phyloP scores from a whole-genome alignment of 2,888 invertebrate genomes.

The Alloscopus bannaensis region DNA sequence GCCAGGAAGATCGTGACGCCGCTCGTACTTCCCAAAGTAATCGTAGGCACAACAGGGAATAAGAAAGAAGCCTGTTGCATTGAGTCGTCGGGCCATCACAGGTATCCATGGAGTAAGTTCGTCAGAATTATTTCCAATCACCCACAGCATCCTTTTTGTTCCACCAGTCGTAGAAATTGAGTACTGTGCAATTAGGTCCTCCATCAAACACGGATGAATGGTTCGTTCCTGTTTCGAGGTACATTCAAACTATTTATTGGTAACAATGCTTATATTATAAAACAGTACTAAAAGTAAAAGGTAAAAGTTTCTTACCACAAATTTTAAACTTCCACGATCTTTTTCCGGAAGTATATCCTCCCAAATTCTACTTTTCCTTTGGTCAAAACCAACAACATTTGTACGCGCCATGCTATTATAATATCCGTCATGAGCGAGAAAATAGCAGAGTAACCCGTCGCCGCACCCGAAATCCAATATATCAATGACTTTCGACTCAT shows the following conservation, averaged over 20 bases:
- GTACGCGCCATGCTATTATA: conserved; percentile 85
- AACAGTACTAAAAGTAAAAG: no score
- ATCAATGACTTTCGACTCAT: conserved; percentile 80
- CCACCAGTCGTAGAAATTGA: neutral
- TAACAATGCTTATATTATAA: no score
- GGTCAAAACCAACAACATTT: conserved; percentile 88
- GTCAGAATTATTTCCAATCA: conserved; percentile 99
- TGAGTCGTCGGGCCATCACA: conserved; percentile 90
- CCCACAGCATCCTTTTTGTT: conserved; percentile 84
- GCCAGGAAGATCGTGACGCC: conserved; percentile 74
- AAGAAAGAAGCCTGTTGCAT: conserved; percentile 86
- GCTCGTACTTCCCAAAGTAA: conserved; percentile 84
- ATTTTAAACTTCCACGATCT: no score
- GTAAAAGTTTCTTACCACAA: no score
- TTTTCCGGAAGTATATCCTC: conserved; percentile 81
- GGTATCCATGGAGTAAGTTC: conserved; percentile 99
- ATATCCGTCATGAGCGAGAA: conserved; percentile 79
- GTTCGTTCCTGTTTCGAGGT: conserved; percentile 60
- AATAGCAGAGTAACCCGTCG: conserved; percentile 94
- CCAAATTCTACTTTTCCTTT: conserved; percentile 90
- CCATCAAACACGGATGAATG: conserved; percentile 41
- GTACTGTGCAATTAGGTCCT: conserved; percentile 29
- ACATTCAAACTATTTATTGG: no score
- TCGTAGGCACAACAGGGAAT: conserved; percentile 90
- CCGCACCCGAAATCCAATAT: conserved; percentile 98